Base-by-base conservation (phyloP, 1,140 invertebrate species). In the Triops longicaudatus region DNA sequence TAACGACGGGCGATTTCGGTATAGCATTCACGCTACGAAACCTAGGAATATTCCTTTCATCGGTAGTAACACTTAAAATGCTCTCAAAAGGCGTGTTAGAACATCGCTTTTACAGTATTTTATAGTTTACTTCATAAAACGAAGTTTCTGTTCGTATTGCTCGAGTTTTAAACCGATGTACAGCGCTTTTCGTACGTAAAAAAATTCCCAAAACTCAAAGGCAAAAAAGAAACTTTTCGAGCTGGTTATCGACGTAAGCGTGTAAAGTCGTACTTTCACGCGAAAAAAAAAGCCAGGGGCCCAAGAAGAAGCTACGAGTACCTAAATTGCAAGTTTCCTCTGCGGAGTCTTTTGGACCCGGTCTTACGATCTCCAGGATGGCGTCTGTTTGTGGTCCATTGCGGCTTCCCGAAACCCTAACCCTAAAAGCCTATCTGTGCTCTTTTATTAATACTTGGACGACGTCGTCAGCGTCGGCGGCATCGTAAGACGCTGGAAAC, bases 381-480 rank as follows among this genome's bases (percentile, higher is more conserved):
- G 50, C 50, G 50, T 63, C 50, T 63, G 50, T 63, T 63, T 63
- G 50, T 63, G 50, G 50, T 63, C 50, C 50, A 63, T 63, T 63
- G 50, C 50, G 50, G 50, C 50, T 63, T 63, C 50, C 50, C 50
- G 10, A 63, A 63, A 63, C n/a, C 50, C 50, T 63, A 63, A 63
- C 50, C 50, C 50, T 22, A 63, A 63, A 63, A 63, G 50, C 50
- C 50, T 63, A 63, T 63, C 50, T 63, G 50, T 63, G 50, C 50
- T 63, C 31, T 63, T 63, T 63, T 63, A 63, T 63, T 63, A 63
- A 63, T 63, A 63, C 50, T 63, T 63, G 50, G 50, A 63, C 50
- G 50, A 63, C 50, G 50, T 63, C 50, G 50, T 63, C 50, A 63
- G 22, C 50, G 50, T 63, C 50, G 50, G 50, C 50, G 50, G 50